A percentile compares a stretch with the other conserved stretches of the same genome.
Conservation (phyloP, 2,888 invertebrate genomes). For the Apotomis capreana region DNA sequence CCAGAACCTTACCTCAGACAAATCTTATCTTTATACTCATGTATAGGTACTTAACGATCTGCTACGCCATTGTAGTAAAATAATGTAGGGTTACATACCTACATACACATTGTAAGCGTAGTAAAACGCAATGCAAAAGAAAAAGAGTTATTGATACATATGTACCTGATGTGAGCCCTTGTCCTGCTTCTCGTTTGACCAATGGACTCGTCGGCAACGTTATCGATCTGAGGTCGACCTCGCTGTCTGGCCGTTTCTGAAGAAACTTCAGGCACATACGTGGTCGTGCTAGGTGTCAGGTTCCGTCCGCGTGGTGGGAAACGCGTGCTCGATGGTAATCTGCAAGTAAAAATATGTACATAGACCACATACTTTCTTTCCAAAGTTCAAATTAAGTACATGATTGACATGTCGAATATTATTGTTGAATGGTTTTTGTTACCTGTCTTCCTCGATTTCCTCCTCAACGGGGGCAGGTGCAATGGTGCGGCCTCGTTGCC, state of each 20-base stretch:
- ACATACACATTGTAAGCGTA: no score
- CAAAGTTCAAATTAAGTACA: no score
- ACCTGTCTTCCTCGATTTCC: constrained; percentile 80
- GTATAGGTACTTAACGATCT: no score
- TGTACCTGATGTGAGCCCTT: constrained; percentile 84
- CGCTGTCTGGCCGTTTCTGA: constrained; percentile 74
- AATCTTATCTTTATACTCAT: no score
- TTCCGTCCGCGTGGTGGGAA: constrained; percentile 89
- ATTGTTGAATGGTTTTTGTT: constrained; percentile 42
- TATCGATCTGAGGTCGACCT: constrained; percentile 72
- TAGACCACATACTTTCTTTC: no score
- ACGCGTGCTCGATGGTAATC: constrained; percentile 92
- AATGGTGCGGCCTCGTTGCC: constrained; percentile 78
- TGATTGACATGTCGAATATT: no score
- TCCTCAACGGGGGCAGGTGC: constrained; percentile 79
- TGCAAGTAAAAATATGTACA: constrained; percentile 47
- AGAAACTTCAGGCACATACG: constrained; percentile 73
- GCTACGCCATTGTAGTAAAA: no score
- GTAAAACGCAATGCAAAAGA: no score
- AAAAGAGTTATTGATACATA: background rate
- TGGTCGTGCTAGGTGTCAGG: constrained; percentile 77
- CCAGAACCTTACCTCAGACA: no score
- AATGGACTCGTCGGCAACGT: constrained; percentile 75
- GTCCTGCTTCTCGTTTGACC: constrained; percentile 80
- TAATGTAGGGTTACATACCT: no score